Conservation (phyloP, 2,113 vertebrate species). For the Prionailurus bengalensis region DNA sequence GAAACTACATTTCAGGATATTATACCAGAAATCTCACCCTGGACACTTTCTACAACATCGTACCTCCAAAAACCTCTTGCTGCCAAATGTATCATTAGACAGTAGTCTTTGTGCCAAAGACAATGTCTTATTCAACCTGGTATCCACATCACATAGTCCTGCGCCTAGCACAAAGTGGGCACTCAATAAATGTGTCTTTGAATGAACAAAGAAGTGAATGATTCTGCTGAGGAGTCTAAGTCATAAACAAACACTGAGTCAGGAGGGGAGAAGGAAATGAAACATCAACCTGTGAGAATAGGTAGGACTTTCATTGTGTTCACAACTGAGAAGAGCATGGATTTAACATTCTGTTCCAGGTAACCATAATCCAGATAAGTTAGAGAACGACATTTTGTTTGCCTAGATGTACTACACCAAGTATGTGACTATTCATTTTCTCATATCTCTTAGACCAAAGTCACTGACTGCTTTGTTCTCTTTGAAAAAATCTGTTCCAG, state of each 20-base stretch:
- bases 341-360: neutral
- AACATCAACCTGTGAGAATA: neutral
- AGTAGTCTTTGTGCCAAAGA: neutral
- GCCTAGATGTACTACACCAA: neutral
- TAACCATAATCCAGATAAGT: neutral
- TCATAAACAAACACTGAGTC: neutral
- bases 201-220: slow-evolving; percentile 6
- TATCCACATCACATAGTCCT: neutral
- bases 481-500: neutral
- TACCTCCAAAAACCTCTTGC: neutral
- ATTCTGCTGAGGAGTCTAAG: neutral
- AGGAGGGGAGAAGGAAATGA: neutral
- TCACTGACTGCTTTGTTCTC: neutral
- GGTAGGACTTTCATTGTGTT: neutral
- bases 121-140: neutral
- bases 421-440: neutral
- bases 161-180: neutral
- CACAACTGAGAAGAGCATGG: neutral
- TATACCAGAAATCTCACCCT: neutral
- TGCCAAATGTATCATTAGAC: neutral
- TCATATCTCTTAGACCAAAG: neutral
- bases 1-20: neutral
- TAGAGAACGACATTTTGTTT: neutral
- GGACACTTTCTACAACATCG: neutral
- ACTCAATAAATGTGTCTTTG: neutral